Evolutionary conservation across 2,113 vertebrate genomes (phyloP), one percentile per base, ranked within the genome.

Genomic region (Laterallus jamaicensis): DNA sequence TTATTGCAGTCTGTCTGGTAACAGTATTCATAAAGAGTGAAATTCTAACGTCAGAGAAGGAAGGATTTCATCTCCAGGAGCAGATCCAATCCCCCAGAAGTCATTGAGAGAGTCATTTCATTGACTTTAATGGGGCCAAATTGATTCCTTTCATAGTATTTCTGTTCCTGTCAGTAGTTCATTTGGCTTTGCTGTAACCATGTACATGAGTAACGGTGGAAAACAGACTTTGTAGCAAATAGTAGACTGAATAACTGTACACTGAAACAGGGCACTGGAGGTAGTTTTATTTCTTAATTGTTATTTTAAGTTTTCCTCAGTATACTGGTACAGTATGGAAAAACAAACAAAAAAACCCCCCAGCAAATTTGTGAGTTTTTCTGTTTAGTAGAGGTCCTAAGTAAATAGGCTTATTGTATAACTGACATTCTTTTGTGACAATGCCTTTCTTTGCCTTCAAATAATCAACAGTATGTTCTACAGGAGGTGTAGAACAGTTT

Each of bases 141-240:
- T 87, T 83, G 91, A 93, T 93, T 80, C 76, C 76, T 83, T 44
- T 84, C 52, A 44, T 54, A 80, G 82, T 69, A 68, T 68, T 75
- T 86, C 62, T 66, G 80, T 60, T 89, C 35, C 86, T 88, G 73
- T 93, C 83, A 71, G 82, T 56, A 92, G 82, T 84, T 88, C 73
- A 58, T 86, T 95, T 93, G 85, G 79, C 88, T 92, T 78, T 59
- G 82, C 82, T 88, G 69, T n/a, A 77, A 35, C 52, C 49, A 21
- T 88, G 83, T 90, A 75, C 76, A 60, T 6, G 35, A 93, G 73
- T 69, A 75, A 68, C 9, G 62, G 64, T 60, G 66, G 79, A 69
- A 78, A 68, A 55, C 50, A 81, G 73, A 37, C 39, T 64, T 37
- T 15, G 81, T 32, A 50, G 82, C 63, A 40, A 26, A 42, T 20